Evolutionary conservation across 2,113 vertebrate species (phyloP), one percentile per base, ranked within the genome.

Genomic region (Pelecanoides urinatrix): DNA sequence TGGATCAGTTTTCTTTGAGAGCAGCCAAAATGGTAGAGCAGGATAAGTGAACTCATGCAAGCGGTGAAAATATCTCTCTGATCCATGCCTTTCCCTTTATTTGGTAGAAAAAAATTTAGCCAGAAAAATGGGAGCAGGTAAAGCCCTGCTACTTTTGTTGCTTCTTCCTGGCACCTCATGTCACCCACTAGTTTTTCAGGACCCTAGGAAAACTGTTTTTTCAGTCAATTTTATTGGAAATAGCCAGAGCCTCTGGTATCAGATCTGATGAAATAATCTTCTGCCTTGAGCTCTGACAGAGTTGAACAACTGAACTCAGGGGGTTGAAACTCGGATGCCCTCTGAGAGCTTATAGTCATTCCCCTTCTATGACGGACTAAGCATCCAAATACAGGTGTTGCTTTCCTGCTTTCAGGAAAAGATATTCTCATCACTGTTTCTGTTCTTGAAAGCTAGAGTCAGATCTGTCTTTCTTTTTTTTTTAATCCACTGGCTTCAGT

Each of bases 1-100:
- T 94, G 86, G 62, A 81, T 97, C 82, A 65, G 47, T 86, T 92
- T 95, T 86, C 86, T 94, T 84, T 87, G 78, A 80, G 30, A 85
- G 62, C 13, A 85, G 45, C 59, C 80, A 71, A 56, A 95, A 88
- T 53, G 56, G 47, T 82, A 80, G 36, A 93, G 56, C 13, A 71
- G 91, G 66, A 44, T 65, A 83, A 85, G 55, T 79, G 55, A 89
- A 79, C 49, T 74, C 45, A 3, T 42, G 45, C 56, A 81, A 74
- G 30, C 7, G 10, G 56, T 65, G 61, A 49, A 80, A 92, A 30
- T 40, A 59, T 55, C 50, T 66, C 26, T 76, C 73, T 86, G 81
- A 88, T 50, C 59, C 45, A 29, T 53, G 62, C 30, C 45, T 61
- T 58, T 71, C 19, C 26, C 20, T 10, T 56, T 50, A 55, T 71